phyloP scores from a whole-genome alignment of 2,113 vertebrate genomes.

The Charadrius vociferus region DNA sequence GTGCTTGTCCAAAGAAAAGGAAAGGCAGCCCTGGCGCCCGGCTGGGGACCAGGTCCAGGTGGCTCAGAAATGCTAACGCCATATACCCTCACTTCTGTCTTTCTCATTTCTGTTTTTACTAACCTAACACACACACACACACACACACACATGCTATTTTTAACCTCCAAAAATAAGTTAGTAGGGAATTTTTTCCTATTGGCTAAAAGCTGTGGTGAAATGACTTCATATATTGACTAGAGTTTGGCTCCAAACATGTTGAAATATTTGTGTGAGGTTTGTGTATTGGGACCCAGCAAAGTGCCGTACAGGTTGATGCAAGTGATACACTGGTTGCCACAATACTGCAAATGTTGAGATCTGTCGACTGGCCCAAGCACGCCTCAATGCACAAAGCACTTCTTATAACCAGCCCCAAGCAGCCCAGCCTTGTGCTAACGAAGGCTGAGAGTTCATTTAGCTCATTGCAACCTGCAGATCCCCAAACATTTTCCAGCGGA shows the following conservation, averaged over 20 bases:
- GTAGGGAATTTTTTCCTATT: neutral
- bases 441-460: neutral
- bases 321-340: neutral
- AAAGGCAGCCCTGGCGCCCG: rapidly evolving
- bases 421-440: neutral
- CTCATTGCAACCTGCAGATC: neutral
- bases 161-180: neutral
- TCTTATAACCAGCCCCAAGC: rapidly evolving
- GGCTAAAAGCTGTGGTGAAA: neutral
- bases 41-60: neutral
- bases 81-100: neutral
- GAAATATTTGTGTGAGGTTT: constrained; percentile 46
- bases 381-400: neutral
- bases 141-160: neutral
- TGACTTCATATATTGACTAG: constrained; percentile 32
- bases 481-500: neutral
- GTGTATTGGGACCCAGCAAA: neutral
- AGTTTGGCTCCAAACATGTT: constrained; percentile 6
- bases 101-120: constrained; percentile 48
- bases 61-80: neutral
- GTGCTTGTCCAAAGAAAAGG: neutral
- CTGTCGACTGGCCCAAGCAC: neutral
- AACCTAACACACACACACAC: neutral
- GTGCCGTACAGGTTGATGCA: neutral
- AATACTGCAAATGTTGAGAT: neutral